phyloP scores from a whole-genome alignment of 2,113 vertebrate species.

The Syngnathus typhle region DNA sequence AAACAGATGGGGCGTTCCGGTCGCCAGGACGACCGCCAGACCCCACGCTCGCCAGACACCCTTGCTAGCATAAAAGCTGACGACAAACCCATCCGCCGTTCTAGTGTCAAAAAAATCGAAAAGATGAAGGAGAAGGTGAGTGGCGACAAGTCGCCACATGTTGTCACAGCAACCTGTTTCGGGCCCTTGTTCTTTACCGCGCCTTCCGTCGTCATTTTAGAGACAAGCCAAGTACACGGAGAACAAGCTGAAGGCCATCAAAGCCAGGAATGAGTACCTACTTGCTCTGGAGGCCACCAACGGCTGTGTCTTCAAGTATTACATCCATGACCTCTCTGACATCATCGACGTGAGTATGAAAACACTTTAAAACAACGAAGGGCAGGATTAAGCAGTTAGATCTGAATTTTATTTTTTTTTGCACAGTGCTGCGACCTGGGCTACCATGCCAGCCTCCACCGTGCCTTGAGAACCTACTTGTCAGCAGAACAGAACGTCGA shows the following conservation, averaged over 20 bases:
- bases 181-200: not conserved
- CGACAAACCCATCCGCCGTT: conserved; percentile 89
- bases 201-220: conserved; percentile 54
- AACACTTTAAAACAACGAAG: not conserved
- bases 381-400: no score
- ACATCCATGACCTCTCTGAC: conserved; percentile 96
- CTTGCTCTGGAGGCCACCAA: conserved; percentile 95
- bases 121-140: conserved; percentile 99
- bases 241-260: conserved; percentile 94
- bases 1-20: conserved; percentile 94
- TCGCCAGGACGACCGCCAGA: conserved; percentile 88
- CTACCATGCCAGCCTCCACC: conserved; percentile 93
- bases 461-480: conserved; percentile 91
- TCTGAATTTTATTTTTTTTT: not conserved
- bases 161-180: not conserved
- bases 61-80: conserved; percentile 82
- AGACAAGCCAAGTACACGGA: conserved; percentile 98
- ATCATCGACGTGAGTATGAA: conserved; percentile 90
- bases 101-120: conserved; percentile 97
- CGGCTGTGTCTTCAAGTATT: conserved; percentile 96
- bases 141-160: not conserved
- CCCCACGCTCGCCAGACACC: conserved; percentile 89
- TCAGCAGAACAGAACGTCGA: conserved; percentile 94
- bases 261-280: conserved; percentile 95
- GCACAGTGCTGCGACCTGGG: conserved; percentile 94